Percentiles rank a stretch among this genome's conserved stretches.
These are phyloP conservation scores for Volucella zonaria DNA, from an alignment of 2,888 invertebrate genomes.

Conservation along the genomic window DNA sequence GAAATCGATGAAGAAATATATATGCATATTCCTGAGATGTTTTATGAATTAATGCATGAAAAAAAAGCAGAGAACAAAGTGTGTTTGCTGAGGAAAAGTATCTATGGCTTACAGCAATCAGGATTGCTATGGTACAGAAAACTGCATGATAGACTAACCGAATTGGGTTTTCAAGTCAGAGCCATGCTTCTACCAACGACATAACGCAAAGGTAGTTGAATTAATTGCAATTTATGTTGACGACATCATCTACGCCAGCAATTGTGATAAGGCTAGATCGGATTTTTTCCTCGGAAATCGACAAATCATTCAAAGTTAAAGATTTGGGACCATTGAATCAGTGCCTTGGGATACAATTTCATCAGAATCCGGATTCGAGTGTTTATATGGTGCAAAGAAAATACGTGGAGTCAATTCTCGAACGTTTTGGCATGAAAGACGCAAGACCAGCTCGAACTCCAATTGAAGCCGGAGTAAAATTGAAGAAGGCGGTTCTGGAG, in stretches of 20 bases:
- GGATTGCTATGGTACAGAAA: too few relatives aligned
- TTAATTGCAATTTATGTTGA: neutral
- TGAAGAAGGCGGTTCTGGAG: neutral
- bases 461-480: neutral
- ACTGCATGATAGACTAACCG: neutral
- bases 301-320: neutral
- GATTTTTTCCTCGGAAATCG: too few relatives aligned
- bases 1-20: too few relatives aligned
- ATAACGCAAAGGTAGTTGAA: neutral
- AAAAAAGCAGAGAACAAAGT: too few relatives aligned
- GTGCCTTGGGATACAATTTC: neutral
- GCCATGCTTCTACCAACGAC: too few relatives aligned
- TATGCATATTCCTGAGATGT: too few relatives aligned
- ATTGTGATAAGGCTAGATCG: too few relatives aligned
- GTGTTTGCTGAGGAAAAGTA: too few relatives aligned
- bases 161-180: slow-evolving; percentile 3
- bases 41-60: neutral
- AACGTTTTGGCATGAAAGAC: neutral
- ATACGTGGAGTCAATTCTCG: neutral
- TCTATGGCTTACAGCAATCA: too few relatives aligned
- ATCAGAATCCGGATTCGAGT: neutral
- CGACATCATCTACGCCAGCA: neutral
- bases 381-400: neutral
- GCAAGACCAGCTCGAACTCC: neutral
- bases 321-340: too few relatives aligned